Evolutionary conservation across 2,797 vertebrate species (phyloP).

Genomic region (Periparus ater): DNA sequence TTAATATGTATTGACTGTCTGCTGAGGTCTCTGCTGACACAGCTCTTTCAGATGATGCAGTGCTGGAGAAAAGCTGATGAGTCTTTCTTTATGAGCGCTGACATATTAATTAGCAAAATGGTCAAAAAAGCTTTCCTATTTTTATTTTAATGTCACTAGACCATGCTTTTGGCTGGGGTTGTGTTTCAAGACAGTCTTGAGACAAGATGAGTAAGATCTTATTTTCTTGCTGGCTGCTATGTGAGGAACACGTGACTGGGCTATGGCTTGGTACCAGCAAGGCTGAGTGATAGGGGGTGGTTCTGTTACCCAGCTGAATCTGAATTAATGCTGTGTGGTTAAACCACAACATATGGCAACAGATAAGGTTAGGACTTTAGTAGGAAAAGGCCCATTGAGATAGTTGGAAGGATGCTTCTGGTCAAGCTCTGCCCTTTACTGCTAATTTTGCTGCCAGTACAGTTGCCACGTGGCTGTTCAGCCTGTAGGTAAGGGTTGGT

Average conservation of each 20-base stretch:
- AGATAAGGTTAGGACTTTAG: neutral
- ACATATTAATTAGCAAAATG: slow-evolving; percentile 98
- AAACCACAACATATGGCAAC: neutral
- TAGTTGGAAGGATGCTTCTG: neutral
- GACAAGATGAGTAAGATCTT: slow-evolving; percentile 10
- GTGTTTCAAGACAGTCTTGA: slow-evolving; percentile 19
- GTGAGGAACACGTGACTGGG: neutral
- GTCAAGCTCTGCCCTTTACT: neutral
- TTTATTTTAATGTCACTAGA: slow-evolving; percentile 87
- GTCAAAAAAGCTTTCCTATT: slow-evolving; percentile 86
- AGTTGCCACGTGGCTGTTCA: neutral
- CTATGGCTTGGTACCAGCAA: neutral
- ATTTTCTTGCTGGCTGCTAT: neutral
- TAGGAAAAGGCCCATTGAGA: neutral
- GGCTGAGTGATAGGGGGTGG: neutral
- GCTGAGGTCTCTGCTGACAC: slow-evolving; percentile 84
- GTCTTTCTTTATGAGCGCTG: slow-evolving; percentile 91
- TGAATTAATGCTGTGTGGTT: neutral
- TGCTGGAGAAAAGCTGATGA: slow-evolving; percentile 82
- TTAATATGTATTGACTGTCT: slow-evolving; percentile 91
- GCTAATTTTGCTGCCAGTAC: neutral
- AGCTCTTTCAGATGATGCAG: slow-evolving; percentile 82
- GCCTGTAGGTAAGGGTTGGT: neutral
- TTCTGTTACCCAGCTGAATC: neutral
- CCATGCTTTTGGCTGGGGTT: slow-evolving; percentile 38